Conservation (phyloP, 1,140 invertebrate genomes). For the Drosophila grimshawi region DNA sequence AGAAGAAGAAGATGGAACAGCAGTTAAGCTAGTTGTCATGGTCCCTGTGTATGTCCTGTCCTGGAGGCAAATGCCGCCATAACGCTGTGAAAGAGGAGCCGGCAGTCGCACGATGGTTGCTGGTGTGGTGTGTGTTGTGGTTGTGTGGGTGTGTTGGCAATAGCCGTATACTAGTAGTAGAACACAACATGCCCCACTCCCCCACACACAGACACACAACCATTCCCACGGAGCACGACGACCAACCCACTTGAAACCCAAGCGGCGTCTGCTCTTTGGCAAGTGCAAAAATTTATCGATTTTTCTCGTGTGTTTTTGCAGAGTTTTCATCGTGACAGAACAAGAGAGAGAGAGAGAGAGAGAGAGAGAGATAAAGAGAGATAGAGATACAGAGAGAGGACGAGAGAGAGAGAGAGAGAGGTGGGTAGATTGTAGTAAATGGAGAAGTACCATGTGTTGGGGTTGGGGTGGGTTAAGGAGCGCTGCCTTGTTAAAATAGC, state of each 20-base stretch:
- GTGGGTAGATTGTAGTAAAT: too few relatives aligned
- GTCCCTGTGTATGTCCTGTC: conserved; percentile 3
- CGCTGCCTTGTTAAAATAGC: too few relatives aligned
- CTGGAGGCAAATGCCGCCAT: conserved; percentile 25
- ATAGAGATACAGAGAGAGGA: too few relatives aligned
- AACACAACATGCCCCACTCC: not conserved
- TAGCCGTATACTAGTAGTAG: not conserved
- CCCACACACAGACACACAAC: not conserved
- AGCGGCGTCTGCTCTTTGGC: conserved; percentile 18
- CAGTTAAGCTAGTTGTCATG: conserved; percentile 20
- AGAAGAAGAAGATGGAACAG: not conserved
- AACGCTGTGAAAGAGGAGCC: conserved; percentile 13
- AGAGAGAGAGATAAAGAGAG: too few relatives aligned
- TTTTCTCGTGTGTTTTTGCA: conserved; percentile 45
- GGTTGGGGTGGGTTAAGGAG: too few relatives aligned
- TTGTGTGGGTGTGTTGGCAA: too few relatives aligned
- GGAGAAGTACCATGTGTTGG: too few relatives aligned
- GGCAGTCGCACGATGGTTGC: not conserved
- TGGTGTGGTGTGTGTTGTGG: not conserved
- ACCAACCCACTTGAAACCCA: not conserved
- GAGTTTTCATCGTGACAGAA: conserved; percentile 23
- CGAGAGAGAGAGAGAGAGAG: too few relatives aligned
- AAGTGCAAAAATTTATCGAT: conserved; percentile 62
- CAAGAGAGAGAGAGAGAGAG: too few relatives aligned
- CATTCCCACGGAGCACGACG: too few relatives aligned